Base-by-base conservation (phyloP, 2,888 invertebrate genomes). In the Rhagonycha fulva region DNA sequence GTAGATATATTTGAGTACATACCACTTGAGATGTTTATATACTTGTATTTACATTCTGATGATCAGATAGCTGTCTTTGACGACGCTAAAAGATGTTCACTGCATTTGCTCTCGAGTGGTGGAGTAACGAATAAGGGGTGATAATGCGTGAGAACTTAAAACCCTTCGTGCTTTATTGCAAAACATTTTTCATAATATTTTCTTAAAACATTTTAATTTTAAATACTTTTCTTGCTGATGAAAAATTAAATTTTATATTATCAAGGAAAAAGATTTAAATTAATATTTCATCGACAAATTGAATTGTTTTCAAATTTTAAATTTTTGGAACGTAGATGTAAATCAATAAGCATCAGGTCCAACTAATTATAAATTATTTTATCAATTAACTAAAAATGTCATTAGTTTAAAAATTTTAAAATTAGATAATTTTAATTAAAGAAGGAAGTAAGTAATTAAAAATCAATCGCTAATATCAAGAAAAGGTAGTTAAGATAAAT, bases 51-150 rank as follows among this genome's bases (percentile, higher is more conserved):
- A 78, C 80, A 67, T 80, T 78, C 68, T 74, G 80, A 80, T 80
- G 80, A 80, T 80, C 80, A 79, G 74, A 80, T 80, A 76, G 80
- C 79, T 75, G 80, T 79, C 78, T 80, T 75, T 67, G 70, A 71
- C 77, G 70, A 71, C 77, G 76, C 24, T 75, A 73, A 76, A 76
- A 72, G 74, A 77, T 76, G 63, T 78, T 78, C 26, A 71, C 14
- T 71, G 62, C 47, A 75, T 75, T 75, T 68, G 47, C 63, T 60
- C 30, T 14, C 66, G 19, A 72, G 63, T 66, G 63, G 63, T 66
- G 12, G 26, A 24, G 63, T 24, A 66, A 66, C n/a, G 63, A n/a
- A 26, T 23, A 23, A 66, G 26, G 63, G 63, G 63, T 24, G 63
- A 66, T 66, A 66, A 66, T 66, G 63, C 63, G 24, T 24, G 26